Evolutionary conservation across 2,797 vertebrate species (phyloP).

Genomic region (Coluber constrictor): DNA sequence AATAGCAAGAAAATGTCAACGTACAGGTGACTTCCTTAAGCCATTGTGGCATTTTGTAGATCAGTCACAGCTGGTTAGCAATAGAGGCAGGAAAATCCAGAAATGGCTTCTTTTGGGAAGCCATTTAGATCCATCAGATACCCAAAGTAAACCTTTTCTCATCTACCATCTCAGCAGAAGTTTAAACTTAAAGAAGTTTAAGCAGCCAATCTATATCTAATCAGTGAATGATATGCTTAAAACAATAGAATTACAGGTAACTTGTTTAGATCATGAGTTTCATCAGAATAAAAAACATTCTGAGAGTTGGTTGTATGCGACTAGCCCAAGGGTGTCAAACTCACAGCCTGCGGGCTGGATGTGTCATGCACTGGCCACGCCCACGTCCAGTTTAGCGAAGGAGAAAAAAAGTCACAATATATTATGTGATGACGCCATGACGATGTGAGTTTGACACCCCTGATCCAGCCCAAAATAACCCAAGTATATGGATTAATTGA

Average conservation of each 20-base stretch:
- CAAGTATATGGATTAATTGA: not conserved
- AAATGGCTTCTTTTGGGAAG: not conserved
- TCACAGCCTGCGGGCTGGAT: rapidly evolving
- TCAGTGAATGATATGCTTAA: not conserved
- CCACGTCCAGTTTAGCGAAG: too few species aligned
- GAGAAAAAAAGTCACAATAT: too few species aligned
- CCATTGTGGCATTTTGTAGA: not conserved
- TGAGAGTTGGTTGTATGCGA: not conserved
- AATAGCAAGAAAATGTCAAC: not conserved
- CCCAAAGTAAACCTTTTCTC: not conserved
- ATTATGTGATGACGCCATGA: too few species aligned
- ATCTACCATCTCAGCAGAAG: not conserved
- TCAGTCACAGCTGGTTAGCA: not conserved
- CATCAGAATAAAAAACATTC: not conserved
- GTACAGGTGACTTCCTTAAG: not conserved
- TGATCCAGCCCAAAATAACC: not conserved
- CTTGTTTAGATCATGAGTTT: not conserved
- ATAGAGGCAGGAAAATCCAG: not conserved
- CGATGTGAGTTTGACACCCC: too few species aligned
- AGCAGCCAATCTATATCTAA: not conserved
- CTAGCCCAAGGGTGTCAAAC: not conserved
- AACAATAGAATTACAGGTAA: not conserved
- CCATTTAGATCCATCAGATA: not conserved
- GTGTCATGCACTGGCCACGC: too few species aligned
- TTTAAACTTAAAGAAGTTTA: not conserved